Evolutionary conservation across 2,113 vertebrate species (phyloP).

Genomic region (Climacteris rufus): DNA sequence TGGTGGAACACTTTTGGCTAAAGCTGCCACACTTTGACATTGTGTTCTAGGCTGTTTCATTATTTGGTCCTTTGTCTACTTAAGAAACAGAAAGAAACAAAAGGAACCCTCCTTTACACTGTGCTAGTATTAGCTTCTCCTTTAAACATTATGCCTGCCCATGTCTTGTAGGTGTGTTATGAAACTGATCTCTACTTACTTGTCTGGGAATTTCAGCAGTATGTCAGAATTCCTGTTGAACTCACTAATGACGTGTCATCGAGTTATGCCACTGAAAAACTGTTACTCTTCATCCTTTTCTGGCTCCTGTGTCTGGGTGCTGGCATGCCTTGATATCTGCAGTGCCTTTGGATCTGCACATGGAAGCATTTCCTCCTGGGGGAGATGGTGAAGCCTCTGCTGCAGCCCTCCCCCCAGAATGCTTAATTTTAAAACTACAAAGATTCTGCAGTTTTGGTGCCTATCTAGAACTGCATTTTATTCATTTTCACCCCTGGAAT

Average conservation of each 20-base stretch:
- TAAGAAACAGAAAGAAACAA: neutral
- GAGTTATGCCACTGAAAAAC: neutral
- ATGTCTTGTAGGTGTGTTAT: neutral
- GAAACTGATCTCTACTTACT: neutral
- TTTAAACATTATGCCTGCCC: neutral
- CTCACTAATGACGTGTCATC: neutral
- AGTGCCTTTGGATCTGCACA: neutral
- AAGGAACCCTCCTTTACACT: neutral
- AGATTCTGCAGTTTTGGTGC: neutral
- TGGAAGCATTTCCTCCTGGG: neutral
- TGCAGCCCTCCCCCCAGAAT: neutral
- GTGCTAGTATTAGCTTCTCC: neutral
- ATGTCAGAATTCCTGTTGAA: neutral
- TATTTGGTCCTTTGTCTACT: neutral
- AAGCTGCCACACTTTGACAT: neutral
- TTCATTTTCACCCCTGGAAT: conserved; percentile 22
- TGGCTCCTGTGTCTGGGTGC: neutral
- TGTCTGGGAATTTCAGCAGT: neutral
- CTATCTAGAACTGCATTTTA: neutral
- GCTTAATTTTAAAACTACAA: neutral
- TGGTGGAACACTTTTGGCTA: neutral
- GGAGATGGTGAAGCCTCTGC: neutral
- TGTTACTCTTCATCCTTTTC: neutral
- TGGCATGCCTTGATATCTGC: neutral
- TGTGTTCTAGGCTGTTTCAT: neutral